Evolutionary conservation across 2,888 invertebrate species (phyloP), one percentile per base, ranked within the genome.

Genomic region (Oxycera nigricornis): DNA sequence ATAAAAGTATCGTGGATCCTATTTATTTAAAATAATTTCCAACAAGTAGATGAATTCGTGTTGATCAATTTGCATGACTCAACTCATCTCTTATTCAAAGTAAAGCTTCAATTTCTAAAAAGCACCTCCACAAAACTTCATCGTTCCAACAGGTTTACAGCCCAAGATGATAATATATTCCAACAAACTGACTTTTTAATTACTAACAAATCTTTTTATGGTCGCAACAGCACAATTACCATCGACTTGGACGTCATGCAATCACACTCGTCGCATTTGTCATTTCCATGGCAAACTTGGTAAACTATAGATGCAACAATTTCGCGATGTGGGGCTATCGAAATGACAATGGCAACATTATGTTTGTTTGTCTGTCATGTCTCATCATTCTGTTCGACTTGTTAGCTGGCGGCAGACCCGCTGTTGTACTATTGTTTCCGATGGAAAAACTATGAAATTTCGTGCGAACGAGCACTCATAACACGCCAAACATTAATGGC

Each of bases 391-490:
- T 4, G 11, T 4, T 39, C 20, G 35, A 17, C 46, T 14, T 11
- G 17, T 46, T 3, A 7, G 6, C n/a, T 7, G n/a, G n/a, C n/a
- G n/a, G n/a, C n/a, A n/a, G n/a, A n/a, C n/a, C n/a, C n/a, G 14
- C 30, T 28, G 59, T 28, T 59, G 30, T 30, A 7, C 28, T 65
- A 7, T 22, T 9, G 24, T 55, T 65, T 11, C 39, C 30, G n/a
- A 20, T 35, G 65, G 61, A 65, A 65, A 65, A 39, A 65, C 41
- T 65, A 30, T 65, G 65, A 65, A 65, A 65, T 65, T 41, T 65
- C 65, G 65, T 65, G 65, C 24, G 65, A 39, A 65, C 17, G 65
- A 26, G 41, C 65, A 65, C 41, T 39, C 24, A 65, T 41, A 65
- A 65, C 41, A 65, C 65, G 41, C 41, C 24, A 41, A 65, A 65